A percentile compares a stretch with the other conserved stretches of the same genome.
Conservation (phyloP, 2,113 vertebrate genomes). For the Callipepla californica region DNA sequence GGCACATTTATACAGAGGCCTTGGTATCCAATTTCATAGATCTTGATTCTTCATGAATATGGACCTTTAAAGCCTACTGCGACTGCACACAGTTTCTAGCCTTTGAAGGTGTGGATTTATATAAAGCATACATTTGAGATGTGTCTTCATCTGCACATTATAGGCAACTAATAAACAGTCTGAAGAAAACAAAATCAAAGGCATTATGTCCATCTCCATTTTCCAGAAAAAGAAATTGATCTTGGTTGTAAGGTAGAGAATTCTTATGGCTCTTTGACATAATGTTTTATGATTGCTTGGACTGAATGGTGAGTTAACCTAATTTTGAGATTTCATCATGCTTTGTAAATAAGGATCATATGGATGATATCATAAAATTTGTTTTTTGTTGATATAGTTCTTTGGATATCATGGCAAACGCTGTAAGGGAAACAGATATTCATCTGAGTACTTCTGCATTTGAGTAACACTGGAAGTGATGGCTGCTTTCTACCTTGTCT, state of each 20-base stretch:
- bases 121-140: not conserved
- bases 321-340: not conserved
- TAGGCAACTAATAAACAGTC: not conserved
- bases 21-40: not conserved
- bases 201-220: not conserved
- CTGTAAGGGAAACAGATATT: not conserved
- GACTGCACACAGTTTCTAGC: not conserved
- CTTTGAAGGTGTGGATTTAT: not conserved
- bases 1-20: not conserved
- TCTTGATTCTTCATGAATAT: not conserved
- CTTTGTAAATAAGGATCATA: not conserved
- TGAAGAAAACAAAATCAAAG: not conserved
- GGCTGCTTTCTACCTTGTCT: not conserved
- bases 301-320: not conserved
- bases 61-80: not conserved
- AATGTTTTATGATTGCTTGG: not conserved
- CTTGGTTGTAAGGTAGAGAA: not conserved
- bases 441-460: not conserved
- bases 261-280: not conserved
- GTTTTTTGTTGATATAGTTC: not conserved
- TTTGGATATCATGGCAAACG: not conserved
- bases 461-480: not conserved
- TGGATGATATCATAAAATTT: not conserved
- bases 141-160: not conserved
- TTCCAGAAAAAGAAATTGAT: not conserved